Conservation (phyloP, 2,113 vertebrate genomes). For the Odocoileus hemionus region DNA sequence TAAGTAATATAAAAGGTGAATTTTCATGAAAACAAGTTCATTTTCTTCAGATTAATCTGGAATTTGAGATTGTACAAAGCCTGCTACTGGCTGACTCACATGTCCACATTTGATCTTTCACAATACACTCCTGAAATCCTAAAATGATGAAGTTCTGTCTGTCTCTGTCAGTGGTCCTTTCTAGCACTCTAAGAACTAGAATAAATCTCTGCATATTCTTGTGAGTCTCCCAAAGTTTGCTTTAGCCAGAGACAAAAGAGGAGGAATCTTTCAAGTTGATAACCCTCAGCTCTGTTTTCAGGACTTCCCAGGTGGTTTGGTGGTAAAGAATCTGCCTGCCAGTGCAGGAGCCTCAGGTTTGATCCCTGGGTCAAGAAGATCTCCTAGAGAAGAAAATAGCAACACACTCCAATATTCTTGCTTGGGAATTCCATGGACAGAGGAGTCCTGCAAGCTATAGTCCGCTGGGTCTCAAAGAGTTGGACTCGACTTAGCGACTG, state of each 20-base stretch:
- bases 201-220: not conserved
- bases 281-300: conserved; percentile 29
- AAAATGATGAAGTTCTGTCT: not conserved
- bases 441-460: not conserved
- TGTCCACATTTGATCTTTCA: not conserved
- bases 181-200: not conserved
- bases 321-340: not conserved
- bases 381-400: not conserved
- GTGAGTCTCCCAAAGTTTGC: not conserved
- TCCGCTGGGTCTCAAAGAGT: not conserved
- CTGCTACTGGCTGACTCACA: not conserved
- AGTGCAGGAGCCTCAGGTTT: not conserved
- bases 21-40: not conserved
- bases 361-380: not conserved
- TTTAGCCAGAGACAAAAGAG: conserved; percentile 11
- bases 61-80: not conserved
- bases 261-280: not conserved
- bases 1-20: not conserved
- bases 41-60: not conserved
- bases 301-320: not conserved
- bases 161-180: not conserved
- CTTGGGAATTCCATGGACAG: not conserved
- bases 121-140: not conserved
- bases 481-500: not conserved
- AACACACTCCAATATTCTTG: not conserved